Base-by-base conservation (phyloP, 2,888 invertebrate species). In the Catotricha subobsoleta region DNA sequence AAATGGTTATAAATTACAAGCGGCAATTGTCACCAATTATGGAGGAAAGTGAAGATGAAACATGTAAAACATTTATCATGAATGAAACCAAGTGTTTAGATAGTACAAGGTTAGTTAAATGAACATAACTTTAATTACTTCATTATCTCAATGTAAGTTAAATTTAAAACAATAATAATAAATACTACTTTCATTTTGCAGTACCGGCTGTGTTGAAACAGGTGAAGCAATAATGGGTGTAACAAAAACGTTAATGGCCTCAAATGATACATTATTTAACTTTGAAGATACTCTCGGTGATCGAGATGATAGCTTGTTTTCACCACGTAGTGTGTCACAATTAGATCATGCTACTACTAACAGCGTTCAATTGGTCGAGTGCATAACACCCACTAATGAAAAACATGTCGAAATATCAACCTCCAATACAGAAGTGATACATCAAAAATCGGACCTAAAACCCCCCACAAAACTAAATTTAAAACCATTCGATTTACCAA, bases 31-130 rank as follows among this genome's bases (percentile, higher is more conserved):
- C 49, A 18, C 49, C 51, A 19, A 51, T 51, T 20, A 35, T 51
- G n/a, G 51, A 51, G 42, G 51, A 49, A 31, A 49, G 49, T 34
- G 51, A 51, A 44, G 51, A 51, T 29, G 51, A 51, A 43, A 51
- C 51, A 2, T 49, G 48, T 16, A 47, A 47, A 40, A 51, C 51
- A 21, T 51, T 51, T 42, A 44, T 49, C 16, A 39, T 51, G 38
- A 49, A 49, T 39, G 51, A 51, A 39, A 50, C 49, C 16, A 48
- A 46, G 43, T 46, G 46, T 41, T 44, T 51, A 23, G 50, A 51
- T 37, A 51, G 49, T 31, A 51, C 51, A 41, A 50, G 49, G 49
- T 49, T 18, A 25, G 23, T 29, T n/a, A n/a, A 29, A 9, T 29
- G 25, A 25, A 31, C 34, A 34, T 19, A 27, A 25, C 25, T 25